These are phyloP conservation scores for Rhyacophila evoluta DNA, from an alignment of 2,888 invertebrate genomes.

Conservation along the genomic window DNA sequence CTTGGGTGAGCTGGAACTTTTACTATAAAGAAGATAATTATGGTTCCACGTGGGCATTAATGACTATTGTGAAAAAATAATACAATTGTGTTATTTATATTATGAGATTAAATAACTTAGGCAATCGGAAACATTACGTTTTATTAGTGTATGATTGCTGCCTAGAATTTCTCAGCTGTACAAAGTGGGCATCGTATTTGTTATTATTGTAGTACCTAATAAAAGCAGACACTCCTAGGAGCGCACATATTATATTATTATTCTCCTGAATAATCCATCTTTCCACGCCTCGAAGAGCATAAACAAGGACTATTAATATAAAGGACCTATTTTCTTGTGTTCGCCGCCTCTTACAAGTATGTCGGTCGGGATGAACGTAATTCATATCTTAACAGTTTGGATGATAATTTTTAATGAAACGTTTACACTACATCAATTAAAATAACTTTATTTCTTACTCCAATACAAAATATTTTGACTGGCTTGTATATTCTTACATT, in stretches of 20 bases:
- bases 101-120: too few relatives aligned
- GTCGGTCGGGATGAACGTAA: not conserved
- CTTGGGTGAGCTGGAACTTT: too few relatives aligned
- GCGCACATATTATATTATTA: not conserved
- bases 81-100: too few relatives aligned
- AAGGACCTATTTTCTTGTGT: constrained; percentile 24
- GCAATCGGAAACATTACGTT: too few relatives aligned
- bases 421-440: too few relatives aligned
- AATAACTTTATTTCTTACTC: too few relatives aligned
- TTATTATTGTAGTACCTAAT: constrained; percentile 11
- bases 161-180: not conserved
- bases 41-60: too few relatives aligned
- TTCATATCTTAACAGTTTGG: constrained; percentile 4
- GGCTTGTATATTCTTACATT: too few relatives aligned
- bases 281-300: constrained; percentile 37
- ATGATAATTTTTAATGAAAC: too few relatives aligned
- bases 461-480: too few relatives aligned
- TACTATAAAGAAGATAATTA: too few relatives aligned
- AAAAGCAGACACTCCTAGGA: constrained; percentile 7
- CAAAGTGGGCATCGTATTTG: constrained; percentile 3
- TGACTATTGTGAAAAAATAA: too few relatives aligned
- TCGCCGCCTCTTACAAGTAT: constrained; percentile 9
- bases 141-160: not conserved
- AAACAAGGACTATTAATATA: constrained; percentile 35
- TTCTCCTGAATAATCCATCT: constrained; percentile 37